Evolutionary conservation across 2,113 vertebrate genomes (phyloP), one percentile per base, ranked within the genome.

Genomic region (Cyrtonyx montezumae): DNA sequence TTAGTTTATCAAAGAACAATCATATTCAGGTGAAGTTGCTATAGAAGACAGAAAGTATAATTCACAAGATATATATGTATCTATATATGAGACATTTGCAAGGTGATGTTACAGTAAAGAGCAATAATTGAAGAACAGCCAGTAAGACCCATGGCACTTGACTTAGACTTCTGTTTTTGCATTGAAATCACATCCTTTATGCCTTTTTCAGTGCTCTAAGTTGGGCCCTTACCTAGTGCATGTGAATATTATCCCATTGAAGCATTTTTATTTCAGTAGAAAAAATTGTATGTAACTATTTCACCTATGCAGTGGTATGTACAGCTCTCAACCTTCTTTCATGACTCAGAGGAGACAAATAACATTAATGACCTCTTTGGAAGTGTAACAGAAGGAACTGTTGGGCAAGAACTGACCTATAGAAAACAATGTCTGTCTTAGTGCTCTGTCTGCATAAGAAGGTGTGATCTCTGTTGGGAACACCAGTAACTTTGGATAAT

Each of bases 101-200:
- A 26, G 8, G 7, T 65, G 10, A 7, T 73, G 7, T 53, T 75
- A 81, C 22, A 62, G 12, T 34, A 30, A 67, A 51, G 21, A 8
- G 6, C 6, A 15, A 49, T 14, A 63, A 7, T 8, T 67, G 26
- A 15, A 79, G 22, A 5, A 8, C 34, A 22, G 9, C 59, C n/a
- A 76, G 23, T 13, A 53, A 28, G 77, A 66, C 3, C 2, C n/a
- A 4, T 13, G 15, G 15, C 30, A 30, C 0, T 69, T 26, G 17
- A 76, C 42, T 0, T 73, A 30, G 17, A 76, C 46, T 69, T 62
- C 6, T 79, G 1, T 2, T 82, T 91, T 79, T 68, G 10, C 13
- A 40, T 40, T 4, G 4, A 30, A n/a, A 1, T 49, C 9, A 58
- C 3, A 11, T 1, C 1, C 6, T 6, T 43, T 36, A 14, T 58